These are phyloP conservation scores for Drosophila demipolita DNA, from an alignment of 2,888 invertebrate genomes.

Conservation along the genomic window DNA sequence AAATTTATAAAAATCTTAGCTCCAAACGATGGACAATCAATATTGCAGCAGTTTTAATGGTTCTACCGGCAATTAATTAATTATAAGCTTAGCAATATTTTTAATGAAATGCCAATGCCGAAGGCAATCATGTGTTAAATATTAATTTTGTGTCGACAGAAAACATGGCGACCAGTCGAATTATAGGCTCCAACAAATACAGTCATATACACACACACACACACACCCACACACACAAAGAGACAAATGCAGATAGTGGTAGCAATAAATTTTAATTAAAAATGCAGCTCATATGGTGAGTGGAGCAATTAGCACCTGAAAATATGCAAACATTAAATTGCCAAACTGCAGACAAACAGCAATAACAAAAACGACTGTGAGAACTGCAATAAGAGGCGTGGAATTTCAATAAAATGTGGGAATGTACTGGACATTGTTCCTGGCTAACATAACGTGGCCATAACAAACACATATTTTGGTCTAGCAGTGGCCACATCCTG, in stretches of 20 bases:
- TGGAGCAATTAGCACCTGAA: constrained; percentile 85
- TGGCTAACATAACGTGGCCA: constrained; percentile 82
- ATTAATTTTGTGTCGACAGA: constrained; percentile 75
- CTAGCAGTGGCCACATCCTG: constrained; percentile 79
- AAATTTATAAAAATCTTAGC: background rate
- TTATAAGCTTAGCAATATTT: constrained; percentile 79
- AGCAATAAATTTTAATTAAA: constrained; percentile 83
- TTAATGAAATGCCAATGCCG: constrained; percentile 72
- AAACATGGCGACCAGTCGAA: constrained; percentile 67
- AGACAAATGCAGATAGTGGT: constrained; percentile 27
- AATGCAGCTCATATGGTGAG: constrained; percentile 84
- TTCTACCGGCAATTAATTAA: constrained; percentile 74
- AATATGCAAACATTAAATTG: constrained; percentile 84
- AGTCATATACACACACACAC: constrained; percentile 16
- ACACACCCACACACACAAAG: constrained; percentile 2
- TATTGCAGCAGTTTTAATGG: constrained; percentile 40
- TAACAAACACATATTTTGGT: constrained; percentile 84
- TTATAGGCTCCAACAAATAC: constrained; percentile 43
- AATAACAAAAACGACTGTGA: constrained; percentile 29
- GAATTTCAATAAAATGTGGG: constrained; percentile 72
- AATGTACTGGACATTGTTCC: constrained; percentile 64
- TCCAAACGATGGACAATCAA: constrained; percentile 28
- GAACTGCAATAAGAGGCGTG: constrained; percentile 41
- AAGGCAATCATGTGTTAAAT: constrained; percentile 82
- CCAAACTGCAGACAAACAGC: constrained; percentile 61